Evolutionary conservation across 2,113 vertebrate species (phyloP).

Genomic region (Oxygymnocypris stewartii): DNA sequence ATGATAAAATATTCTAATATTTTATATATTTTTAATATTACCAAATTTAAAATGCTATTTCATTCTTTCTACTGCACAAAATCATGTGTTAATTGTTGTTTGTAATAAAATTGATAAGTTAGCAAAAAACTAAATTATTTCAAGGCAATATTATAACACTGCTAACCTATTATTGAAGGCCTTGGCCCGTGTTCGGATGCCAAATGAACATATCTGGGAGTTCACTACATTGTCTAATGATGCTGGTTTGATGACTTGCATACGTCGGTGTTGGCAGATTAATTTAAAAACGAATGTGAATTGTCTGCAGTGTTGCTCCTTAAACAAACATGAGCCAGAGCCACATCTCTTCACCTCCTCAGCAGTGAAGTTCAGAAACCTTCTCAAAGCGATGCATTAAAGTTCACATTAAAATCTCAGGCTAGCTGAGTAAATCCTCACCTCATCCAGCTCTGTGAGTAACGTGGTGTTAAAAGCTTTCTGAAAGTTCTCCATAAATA

Average conservation of each 20-base stretch:
- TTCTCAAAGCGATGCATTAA: neutral
- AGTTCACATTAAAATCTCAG: neutral
- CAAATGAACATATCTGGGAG: too few species aligned
- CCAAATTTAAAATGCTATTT: too few species aligned
- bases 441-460: constrained; percentile 81
- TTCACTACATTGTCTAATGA: neutral
- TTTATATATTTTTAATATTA: too few species aligned
- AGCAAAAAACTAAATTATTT: neutral
- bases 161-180: neutral
- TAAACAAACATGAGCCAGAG: neutral
- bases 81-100: too few species aligned
- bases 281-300: neutral
- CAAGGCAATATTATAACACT: neutral
- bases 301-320: neutral
- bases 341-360: neutral
- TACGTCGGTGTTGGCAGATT: neutral
- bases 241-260: neutral
- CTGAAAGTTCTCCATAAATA: constrained; percentile 80
- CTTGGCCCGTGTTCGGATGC: neutral
- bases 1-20: too few species aligned
- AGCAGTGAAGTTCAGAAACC: neutral
- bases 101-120: too few species aligned
- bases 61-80: too few species aligned
- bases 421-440: constrained; percentile 85
- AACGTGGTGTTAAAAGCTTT: constrained; percentile 77